Conservation (phyloP, 2,113 vertebrate genomes). For the Archocentrus centrarchus region DNA sequence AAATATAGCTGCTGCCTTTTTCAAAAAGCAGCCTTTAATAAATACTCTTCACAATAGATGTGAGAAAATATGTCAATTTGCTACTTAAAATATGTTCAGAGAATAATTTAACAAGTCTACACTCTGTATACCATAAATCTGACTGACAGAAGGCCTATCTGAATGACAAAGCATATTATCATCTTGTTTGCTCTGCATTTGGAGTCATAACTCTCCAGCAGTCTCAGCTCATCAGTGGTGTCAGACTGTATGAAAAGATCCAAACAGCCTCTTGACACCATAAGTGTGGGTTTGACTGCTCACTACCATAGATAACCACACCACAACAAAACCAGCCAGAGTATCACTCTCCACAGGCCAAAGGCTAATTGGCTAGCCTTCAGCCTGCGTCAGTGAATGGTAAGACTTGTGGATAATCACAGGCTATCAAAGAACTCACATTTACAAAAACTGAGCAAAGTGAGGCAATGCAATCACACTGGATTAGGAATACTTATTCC, state of each 20-base stretch:
- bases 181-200: conserved; percentile 44
- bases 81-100: background rate
- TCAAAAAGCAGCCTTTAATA: background rate
- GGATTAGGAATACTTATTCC: conserved; percentile 12
- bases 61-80: conserved; percentile 7
- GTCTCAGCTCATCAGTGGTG: conserved; percentile 51
- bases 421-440: conserved; percentile 45
- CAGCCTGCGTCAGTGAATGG: conserved; percentile 46
- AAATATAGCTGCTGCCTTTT: background rate
- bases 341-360: conserved; percentile 59
- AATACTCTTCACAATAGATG: background rate
- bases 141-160: conserved; percentile 35
- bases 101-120: conserved; percentile 11
- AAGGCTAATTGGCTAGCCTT: conserved; percentile 68
- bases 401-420: conserved; percentile 45
- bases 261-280: conserved; percentile 61
- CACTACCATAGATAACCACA: conserved; percentile 62
- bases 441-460: conserved; percentile 17
- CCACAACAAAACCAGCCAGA: conserved; percentile 52
- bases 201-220: conserved; percentile 32
- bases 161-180: conserved; percentile 52
- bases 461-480: conserved; percentile 4
- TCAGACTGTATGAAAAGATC: conserved; percentile 45
- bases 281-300: conserved; percentile 63
- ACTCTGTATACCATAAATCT: conserved; percentile 4